phyloP scores from a whole-genome alignment of 2,113 vertebrate species.

The Hypomesus transpacificus region DNA sequence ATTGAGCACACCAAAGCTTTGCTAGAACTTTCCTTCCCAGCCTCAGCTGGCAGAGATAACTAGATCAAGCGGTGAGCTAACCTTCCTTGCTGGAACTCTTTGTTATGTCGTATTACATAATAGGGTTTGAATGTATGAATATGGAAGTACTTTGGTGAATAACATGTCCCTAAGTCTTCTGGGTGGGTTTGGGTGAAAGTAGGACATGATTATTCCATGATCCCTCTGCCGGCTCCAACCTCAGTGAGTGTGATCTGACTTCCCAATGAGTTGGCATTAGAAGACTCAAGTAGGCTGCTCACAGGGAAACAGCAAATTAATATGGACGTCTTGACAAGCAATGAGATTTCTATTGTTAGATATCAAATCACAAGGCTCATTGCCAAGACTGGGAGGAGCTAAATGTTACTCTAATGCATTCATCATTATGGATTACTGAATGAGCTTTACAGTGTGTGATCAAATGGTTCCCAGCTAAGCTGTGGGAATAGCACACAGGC shows the following conservation, averaged over 20 bases:
- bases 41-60: not conserved
- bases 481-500: not conserved
- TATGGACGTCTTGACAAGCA: constrained; percentile 45
- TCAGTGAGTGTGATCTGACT: constrained; percentile 42
- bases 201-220: constrained; percentile 51
- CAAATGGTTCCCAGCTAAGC: not conserved
- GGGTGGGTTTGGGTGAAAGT: constrained; percentile 33
- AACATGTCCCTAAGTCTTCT: constrained; percentile 29
- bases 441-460: not conserved
- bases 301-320: constrained; percentile 42
- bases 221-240: constrained; percentile 41
- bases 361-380: constrained; percentile 32
- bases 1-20: not conserved
- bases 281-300: constrained; percentile 43
- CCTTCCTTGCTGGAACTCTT: constrained; percentile 17
- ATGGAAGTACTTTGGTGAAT: constrained; percentile 31
- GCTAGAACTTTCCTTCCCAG: not conserved
- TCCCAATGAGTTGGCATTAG: constrained; percentile 28
- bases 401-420: constrained; percentile 3
- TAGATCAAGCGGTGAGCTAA: constrained; percentile 12
- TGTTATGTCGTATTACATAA: constrained; percentile 33
- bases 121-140: constrained; percentile 34
- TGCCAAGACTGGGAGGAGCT: constrained; percentile 25
- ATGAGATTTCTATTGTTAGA: constrained; percentile 38
- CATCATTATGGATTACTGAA: not conserved